Evolutionary conservation across 2,797 vertebrate species (phyloP).

Genomic region (Clarias pachynema): DNA sequence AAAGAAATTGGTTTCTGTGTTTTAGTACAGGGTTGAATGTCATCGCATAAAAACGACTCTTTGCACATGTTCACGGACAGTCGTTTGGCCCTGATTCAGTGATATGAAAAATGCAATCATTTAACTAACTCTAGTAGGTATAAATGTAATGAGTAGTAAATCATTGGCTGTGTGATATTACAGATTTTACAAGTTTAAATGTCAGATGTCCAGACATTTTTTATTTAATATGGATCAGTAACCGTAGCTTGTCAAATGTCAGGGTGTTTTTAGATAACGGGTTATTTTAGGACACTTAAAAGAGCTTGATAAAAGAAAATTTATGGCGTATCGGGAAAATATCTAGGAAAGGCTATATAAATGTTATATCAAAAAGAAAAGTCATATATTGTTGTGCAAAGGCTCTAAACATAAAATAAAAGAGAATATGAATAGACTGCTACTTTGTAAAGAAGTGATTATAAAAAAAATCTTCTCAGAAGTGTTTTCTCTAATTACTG

Average conservation of each 20-base stretch:
- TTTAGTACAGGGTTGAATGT: neutral
- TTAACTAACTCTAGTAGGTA: neutral
- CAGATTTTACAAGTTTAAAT: conserved; percentile 13
- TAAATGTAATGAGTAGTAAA: neutral
- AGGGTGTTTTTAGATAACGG: neutral
- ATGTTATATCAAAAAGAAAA: conserved; percentile 10
- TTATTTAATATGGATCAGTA: conserved; percentile 7
- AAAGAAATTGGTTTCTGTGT: neutral
- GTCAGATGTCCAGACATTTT: conserved; percentile 12
- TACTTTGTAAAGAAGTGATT: neutral
- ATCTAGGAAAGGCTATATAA: neutral
- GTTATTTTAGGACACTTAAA: conserved; percentile 6
- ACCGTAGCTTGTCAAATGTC: neutral
- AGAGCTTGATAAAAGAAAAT: neutral
- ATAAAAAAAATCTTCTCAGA: neutral
- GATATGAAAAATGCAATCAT: neutral
- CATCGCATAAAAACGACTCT: neutral
- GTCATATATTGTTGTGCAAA: too few species aligned
- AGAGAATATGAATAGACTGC: neutral
- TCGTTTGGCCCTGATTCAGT: neutral
- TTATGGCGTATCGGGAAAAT: neutral
- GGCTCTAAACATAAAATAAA: neutral
- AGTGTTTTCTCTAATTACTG: neutral
- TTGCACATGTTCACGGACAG: neutral
- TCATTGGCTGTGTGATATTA: conserved; percentile 10